Percentiles rank a stretch among this genome's conserved stretches.
Conservation (phyloP, 2,113 vertebrate species). For the Rousettus leschenaultii region DNA sequence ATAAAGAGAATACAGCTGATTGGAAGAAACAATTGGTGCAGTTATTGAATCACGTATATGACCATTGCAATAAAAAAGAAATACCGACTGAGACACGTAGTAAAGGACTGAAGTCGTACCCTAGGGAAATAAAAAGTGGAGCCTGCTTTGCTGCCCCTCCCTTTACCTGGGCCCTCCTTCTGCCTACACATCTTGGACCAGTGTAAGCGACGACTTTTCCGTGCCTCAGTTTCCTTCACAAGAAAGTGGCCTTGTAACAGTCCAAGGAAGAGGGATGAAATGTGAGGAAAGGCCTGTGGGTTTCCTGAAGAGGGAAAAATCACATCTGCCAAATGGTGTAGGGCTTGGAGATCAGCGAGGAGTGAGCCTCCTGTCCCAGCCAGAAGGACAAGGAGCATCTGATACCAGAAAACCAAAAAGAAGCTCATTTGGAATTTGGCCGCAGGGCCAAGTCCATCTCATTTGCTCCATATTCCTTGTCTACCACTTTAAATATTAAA, state of each 20-base stretch:
- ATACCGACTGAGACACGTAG: not conserved
- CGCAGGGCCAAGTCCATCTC: constrained; percentile 33
- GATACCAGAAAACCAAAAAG: not conserved
- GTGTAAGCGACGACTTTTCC: fast-evolving
- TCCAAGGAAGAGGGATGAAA: not conserved
- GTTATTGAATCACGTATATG: not conserved
- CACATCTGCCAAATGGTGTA: not conserved
- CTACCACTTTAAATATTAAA: not conserved
- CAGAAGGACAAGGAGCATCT: not conserved
- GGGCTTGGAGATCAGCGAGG: not conserved
- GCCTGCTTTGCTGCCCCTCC: not conserved
- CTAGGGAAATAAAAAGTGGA: not conserved
- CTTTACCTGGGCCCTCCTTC: not conserved
- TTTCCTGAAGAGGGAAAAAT: not conserved
- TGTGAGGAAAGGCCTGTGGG: not conserved
- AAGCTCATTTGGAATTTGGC: constrained; percentile 1
- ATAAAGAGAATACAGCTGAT: not conserved
- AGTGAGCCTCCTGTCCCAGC: not conserved
- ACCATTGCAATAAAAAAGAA: not conserved
- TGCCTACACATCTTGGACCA: not conserved
- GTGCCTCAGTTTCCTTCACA: not conserved
- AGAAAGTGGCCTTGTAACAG: not conserved
- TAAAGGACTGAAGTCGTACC: not conserved
- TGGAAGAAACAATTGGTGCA: not conserved
- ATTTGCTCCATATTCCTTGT: not conserved